These are phyloP conservation scores for Resseliella maxima DNA, from an alignment of 2,888 invertebrate genomes.

Conservation along the genomic window DNA sequence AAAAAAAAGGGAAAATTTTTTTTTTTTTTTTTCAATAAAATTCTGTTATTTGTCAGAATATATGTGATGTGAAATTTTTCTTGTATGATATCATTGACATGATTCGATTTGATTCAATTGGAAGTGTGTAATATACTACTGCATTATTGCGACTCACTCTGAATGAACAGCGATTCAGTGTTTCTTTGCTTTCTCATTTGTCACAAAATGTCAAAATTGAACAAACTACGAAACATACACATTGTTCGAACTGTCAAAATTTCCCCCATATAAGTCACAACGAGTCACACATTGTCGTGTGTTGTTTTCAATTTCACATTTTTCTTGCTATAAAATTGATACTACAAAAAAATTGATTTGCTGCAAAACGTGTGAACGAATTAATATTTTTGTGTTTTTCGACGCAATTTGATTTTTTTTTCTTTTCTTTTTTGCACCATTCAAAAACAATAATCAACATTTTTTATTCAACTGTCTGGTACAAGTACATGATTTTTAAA, in stretches of 20 bases:
- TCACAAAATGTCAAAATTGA: constrained; percentile 25
- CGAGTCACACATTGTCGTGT: not conserved
- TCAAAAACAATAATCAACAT: not conserved
- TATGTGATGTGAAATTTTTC: too few species aligned
- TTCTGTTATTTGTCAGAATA: too few species aligned
- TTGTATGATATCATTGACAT: too few species aligned
- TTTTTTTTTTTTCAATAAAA: too few species aligned
- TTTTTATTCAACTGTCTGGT: not conserved
- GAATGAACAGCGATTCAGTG: not conserved
- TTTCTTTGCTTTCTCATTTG: not conserved
- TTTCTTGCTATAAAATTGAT: too few species aligned
- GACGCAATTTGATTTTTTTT: not conserved
- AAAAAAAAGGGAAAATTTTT: too few species aligned
- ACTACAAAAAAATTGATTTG: too few species aligned
- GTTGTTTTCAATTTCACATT: not conserved
- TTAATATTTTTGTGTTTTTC: constrained; percentile 21
- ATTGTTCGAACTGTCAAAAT: not conserved
- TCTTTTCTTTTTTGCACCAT: not conserved
- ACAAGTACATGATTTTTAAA: constrained; percentile 34
- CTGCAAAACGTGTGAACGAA: constrained; percentile 48
- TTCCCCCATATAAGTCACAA: constrained; percentile 34
- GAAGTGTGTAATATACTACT: too few species aligned
- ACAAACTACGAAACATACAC: not conserved
- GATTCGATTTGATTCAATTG: too few species aligned
- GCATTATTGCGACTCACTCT: not conserved